phyloP scores from a whole-genome alignment of 2,113 vertebrate genomes.

The Condylura cristata region DNA sequence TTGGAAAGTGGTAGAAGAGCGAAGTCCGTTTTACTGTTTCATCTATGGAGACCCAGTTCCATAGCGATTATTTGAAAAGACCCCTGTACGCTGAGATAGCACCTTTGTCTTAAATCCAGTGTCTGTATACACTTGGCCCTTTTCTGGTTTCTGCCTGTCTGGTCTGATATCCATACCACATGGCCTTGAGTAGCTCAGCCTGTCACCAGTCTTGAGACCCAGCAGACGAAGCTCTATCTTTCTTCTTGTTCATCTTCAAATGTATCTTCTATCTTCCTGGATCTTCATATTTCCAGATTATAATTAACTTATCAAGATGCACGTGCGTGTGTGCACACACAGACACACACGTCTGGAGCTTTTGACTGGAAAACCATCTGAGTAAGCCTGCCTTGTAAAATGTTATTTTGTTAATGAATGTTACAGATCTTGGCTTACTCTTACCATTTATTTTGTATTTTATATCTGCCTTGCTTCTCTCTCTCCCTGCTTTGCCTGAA shows the following conservation, averaged over 20 bases:
- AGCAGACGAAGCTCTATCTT: neutral
- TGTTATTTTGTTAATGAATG: neutral
- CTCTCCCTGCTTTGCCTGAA: neutral
- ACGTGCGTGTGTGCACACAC: neutral
- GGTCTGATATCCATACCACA: neutral
- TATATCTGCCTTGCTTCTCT: neutral
- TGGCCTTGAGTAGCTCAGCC: neutral
- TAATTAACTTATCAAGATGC: conserved; percentile 9
- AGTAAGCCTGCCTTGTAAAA: neutral
- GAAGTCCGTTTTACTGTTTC: neutral
- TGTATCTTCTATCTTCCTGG: neutral
- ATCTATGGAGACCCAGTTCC: neutral
- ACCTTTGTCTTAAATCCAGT: neutral
- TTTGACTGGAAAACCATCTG: neutral
- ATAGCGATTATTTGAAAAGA: neutral
- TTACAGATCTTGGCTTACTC: neutral
- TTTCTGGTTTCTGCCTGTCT: neutral
- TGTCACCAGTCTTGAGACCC: neutral
- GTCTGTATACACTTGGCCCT: neutral
- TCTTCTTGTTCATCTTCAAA: conserved; percentile 12
- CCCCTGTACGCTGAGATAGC: neutral
- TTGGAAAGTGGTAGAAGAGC: neutral
- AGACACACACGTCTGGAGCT: no score
- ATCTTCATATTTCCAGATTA: conserved; percentile 30
- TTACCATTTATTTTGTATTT: neutral